phyloP scores from a whole-genome alignment of 2,113 vertebrate genomes.

The Apus apus region DNA sequence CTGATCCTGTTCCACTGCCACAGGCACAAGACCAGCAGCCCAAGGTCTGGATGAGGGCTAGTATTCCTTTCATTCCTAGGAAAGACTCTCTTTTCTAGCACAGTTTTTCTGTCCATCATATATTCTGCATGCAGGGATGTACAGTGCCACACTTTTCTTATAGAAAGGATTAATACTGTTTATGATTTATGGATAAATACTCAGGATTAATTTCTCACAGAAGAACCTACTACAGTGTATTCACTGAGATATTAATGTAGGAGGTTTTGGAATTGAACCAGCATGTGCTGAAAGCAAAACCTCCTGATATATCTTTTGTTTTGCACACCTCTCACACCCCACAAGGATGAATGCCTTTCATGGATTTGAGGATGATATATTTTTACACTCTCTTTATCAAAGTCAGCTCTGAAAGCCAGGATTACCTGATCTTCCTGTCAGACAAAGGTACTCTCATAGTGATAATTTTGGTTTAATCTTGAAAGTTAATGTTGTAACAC shows the following conservation, averaged over 20 bases:
- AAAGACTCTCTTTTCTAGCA: neutral
- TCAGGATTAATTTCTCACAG: neutral
- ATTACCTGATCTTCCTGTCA: neutral
- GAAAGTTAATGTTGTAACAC: neutral
- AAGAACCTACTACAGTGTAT: neutral
- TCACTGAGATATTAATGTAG: neutral
- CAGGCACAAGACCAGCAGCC: neutral
- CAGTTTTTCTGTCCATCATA: neutral
- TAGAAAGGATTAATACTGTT: neutral
- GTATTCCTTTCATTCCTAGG: neutral
- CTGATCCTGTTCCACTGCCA: neutral
- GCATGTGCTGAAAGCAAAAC: neutral
- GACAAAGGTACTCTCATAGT: neutral
- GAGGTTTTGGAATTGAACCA: neutral
- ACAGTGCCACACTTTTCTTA: neutral
- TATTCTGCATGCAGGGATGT: accelerated
- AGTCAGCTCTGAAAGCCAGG: neutral
- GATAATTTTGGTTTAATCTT: neutral
- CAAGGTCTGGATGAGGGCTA: neutral
- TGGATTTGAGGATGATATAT: neutral
- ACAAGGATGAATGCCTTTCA: neutral
- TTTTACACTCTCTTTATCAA: neutral
- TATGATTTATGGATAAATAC: neutral
- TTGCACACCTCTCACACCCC: accelerated
- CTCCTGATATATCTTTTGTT: neutral